phyloP scores from a whole-genome alignment of 2,888 invertebrate genomes.

The Scrobipalpa costella region DNA sequence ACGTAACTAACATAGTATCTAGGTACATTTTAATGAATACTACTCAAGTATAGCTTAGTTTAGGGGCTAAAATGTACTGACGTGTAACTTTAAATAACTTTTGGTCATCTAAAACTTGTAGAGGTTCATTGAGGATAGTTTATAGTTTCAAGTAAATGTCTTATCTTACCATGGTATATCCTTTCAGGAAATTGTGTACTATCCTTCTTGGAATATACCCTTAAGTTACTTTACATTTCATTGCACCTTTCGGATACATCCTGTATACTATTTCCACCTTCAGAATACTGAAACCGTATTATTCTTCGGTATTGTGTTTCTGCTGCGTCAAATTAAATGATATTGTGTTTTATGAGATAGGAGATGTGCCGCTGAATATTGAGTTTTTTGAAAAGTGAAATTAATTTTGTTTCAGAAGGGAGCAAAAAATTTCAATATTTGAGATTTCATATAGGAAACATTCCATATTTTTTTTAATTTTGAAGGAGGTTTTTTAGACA shows the following conservation, averaged over 20 bases:
- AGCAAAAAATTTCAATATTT: no score
- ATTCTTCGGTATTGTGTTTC: constrained; percentile 39
- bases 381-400: neutral
- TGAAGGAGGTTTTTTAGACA: no score
- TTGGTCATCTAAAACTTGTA: neutral
- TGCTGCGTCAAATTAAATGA: constrained; percentile 12
- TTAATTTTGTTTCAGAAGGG: no score
- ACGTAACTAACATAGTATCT: no score
- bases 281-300: constrained; percentile 32
- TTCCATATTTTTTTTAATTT: no score
- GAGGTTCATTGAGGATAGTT: neutral
- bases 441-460: no score
- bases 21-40: no score
- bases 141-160: neutral
- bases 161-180: neutral
- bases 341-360: constrained; percentile 4
- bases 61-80: no score
- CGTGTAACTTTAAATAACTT: neutral
- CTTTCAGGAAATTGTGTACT: neutral
- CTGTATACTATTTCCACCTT: constrained; percentile 28
- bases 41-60: no score
- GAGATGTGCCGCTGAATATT: neutral
- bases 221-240: neutral
- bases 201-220: neutral
- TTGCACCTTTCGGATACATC: neutral